Evolutionary conservation across 2,797 vertebrate species (phyloP).

Genomic region (Anabacerthia variegaticeps): DNA sequence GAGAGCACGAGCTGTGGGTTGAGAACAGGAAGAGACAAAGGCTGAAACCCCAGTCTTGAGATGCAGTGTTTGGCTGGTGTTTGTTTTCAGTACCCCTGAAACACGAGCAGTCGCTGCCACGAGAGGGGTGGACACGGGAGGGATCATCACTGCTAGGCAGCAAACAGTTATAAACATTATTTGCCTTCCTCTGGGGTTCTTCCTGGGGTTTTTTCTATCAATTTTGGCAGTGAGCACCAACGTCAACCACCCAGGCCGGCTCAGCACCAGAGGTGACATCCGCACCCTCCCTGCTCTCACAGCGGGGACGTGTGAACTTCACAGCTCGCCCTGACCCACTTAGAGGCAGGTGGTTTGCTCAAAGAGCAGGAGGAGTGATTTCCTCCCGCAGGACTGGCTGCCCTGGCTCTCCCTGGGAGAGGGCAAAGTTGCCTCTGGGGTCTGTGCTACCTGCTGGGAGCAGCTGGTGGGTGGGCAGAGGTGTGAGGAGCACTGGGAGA

Average conservation of each 20-base stretch:
- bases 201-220: background rate
- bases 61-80: background rate
- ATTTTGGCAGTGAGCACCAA: background rate
- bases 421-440: background rate
- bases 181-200: background rate
- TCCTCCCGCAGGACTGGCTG: background rate
- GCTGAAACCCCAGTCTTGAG: background rate
- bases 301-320: slow-evolving; percentile 5
- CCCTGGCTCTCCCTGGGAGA: background rate
- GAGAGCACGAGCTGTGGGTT: background rate
- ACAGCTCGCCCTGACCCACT: background rate
- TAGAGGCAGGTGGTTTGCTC: background rate
- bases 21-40: background rate
- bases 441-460: fast-evolving
- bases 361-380: background rate
- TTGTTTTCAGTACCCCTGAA: background rate
- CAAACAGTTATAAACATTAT: background rate
- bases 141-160: too few relatives aligned
- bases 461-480: background rate
- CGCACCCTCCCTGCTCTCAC: background rate
- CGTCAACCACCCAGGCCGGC: background rate
- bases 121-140: fast-evolving
- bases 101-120: too few relatives aligned
- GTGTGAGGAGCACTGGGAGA: background rate
- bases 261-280: background rate